These are phyloP conservation scores for Seriola rivoliana DNA, from an alignment of 2,113 vertebrate species.

Conservation along the genomic window DNA sequence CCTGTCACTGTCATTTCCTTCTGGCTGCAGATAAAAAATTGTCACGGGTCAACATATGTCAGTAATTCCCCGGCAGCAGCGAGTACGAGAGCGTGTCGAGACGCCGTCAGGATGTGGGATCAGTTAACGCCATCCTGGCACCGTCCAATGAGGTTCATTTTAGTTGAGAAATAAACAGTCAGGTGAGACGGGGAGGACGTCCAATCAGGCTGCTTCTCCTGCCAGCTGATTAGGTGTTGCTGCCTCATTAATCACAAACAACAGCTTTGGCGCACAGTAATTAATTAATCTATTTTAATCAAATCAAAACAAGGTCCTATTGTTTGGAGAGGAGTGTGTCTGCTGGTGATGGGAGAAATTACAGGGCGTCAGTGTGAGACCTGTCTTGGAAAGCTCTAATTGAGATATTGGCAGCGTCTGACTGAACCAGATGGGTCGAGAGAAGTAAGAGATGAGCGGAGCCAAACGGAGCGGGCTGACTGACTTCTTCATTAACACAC, in stretches of 20 bases:
- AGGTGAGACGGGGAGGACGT: slow-evolving; percentile 51
- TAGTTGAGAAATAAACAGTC: slow-evolving; percentile 25
- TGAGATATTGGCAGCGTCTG: slow-evolving; percentile 57
- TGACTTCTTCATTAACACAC: slow-evolving; percentile 56
- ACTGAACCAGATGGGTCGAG: slow-evolving; percentile 60
- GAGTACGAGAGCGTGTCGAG: not conserved
- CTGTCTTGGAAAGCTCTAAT: slow-evolving; percentile 57
- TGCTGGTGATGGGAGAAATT: slow-evolving; percentile 69
- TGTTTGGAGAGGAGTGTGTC: slow-evolving; percentile 81
- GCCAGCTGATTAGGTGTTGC: slow-evolving; percentile 65
- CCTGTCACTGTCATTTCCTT: not conserved
- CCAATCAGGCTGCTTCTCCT: slow-evolving; percentile 53
- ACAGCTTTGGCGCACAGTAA: slow-evolving; percentile 79
- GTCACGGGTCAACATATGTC: not conserved
- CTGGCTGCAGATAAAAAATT: not conserved
- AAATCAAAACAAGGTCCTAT: slow-evolving; percentile 84
- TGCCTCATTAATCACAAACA: slow-evolving; percentile 82
- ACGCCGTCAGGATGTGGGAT: not conserved
- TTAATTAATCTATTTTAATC: slow-evolving; percentile 88
- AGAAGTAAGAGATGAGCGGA: slow-evolving; percentile 32
- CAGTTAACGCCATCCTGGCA: not conserved
- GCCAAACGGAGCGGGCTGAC: slow-evolving; percentile 20
- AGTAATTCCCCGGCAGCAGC: not conserved
- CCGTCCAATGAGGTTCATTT: slow-evolving; percentile 7
- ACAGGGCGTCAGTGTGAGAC: slow-evolving; percentile 44